Base-by-base conservation (phyloP, 2,888 invertebrate species). In the Creontiades dilutus region DNA sequence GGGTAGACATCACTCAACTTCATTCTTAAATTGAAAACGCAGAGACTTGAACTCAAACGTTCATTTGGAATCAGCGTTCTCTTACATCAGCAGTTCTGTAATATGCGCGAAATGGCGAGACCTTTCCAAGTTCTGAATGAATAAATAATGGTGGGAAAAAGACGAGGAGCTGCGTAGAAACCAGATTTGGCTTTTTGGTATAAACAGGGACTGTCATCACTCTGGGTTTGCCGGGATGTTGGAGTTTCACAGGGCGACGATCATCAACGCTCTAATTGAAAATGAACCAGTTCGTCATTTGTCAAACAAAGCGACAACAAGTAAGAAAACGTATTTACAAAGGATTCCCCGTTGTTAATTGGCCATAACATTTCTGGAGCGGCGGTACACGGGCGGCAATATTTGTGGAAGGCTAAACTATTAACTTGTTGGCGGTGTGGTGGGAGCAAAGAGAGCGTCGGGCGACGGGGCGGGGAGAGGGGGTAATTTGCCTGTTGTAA, bases 281-380 rank as follows among this genome's bases (percentile, higher is more conserved):
- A 68, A 23, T 68, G 68, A 68, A 68, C 68, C 23, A 68, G 23
- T 80, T 80, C 37, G 78, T 37, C 78, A 46, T 37, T 82, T 27
- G 48, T 82, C 82, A 82, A 82, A 82, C 52, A 52, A 82, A n/a
- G 48, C 52, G 48, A 82, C 55, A 78, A 78, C 78, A 47, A 52
- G 52, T 48, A 19, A 13, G 27, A 27, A 37, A 52, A 52, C 82
- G 82, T 82, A 82, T 82, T 82, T 82, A 48, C 82, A 27, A 52
- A 52, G 55, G 82, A 37, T 48, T 48, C 52, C 47, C 47, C 82
- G 68, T 82, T 52, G 82, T 82, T 82, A 82, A 82, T 82, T 82
- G 55, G 82, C 27, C 82, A 28, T 48, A 52, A 48, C 55, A 68
- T 68, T 68, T 68, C 68, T 68, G 68, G 68, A 19, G 68, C 68